phyloP scores from a whole-genome alignment of 1,140 invertebrate genomes.

The Laupala kohalensis region DNA sequence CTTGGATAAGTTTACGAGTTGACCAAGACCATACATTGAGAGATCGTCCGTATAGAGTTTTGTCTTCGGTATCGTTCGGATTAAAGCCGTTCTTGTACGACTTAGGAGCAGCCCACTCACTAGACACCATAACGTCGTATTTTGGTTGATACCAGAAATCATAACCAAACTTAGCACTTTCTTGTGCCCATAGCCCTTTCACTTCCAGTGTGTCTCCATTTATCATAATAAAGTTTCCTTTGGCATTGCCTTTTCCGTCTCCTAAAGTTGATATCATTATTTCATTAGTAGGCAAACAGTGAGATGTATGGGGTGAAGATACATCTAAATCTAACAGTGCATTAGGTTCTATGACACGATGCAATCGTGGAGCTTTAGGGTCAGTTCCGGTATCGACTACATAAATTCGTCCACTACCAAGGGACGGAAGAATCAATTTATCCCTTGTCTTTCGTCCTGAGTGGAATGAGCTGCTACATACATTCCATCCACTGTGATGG shows the following conservation, averaged over 20 bases:
- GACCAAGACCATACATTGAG: slow-evolving; percentile 88
- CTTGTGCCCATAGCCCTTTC: slow-evolving; percentile 54
- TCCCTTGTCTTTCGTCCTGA: slow-evolving; percentile 50
- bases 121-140: slow-evolving; percentile 76
- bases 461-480: slow-evolving; percentile 79
- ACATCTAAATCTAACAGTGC: slow-evolving; percentile 64
- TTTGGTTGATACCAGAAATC: slow-evolving; percentile 96
- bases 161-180: slow-evolving; percentile 55
- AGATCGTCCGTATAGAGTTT: slow-evolving; percentile 64
- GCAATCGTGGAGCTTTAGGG: slow-evolving; percentile 43
- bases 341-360: slow-evolving; percentile 53
- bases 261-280: slow-evolving; percentile 93
- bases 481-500: slow-evolving; percentile 93
- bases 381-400: slow-evolving; percentile 66
- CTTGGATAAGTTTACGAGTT: slow-evolving; percentile 61
- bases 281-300: slow-evolving; percentile 81
- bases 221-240: slow-evolving; percentile 82
- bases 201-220: slow-evolving; percentile 66
- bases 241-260: slow-evolving; percentile 60
- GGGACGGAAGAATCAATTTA: slow-evolving; percentile 66
- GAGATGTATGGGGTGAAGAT: slow-evolving; percentile 78
- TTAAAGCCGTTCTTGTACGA: slow-evolving; percentile 69
- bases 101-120: slow-evolving; percentile 85
- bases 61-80: slow-evolving; percentile 37
- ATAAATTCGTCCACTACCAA: slow-evolving; percentile 76